phyloP scores from a whole-genome alignment of 2,113 vertebrate species.

The Leptobrachium leishanense region DNA sequence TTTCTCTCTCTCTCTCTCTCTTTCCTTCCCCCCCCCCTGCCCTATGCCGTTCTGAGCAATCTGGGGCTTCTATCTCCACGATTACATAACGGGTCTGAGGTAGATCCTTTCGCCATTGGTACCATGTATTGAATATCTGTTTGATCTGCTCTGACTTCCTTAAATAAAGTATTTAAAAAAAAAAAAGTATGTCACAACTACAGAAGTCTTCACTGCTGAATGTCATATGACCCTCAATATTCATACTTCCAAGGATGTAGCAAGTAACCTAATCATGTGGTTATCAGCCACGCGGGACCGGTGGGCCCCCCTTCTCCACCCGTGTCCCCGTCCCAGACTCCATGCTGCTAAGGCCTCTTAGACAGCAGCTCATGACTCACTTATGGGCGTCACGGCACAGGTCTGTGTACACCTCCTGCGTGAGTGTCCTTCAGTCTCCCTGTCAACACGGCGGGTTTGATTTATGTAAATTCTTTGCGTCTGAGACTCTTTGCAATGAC shows the following conservation, averaged over 20 bases:
- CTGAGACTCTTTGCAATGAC: background rate
- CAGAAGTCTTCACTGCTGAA: background rate
- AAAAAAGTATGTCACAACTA: too few relatives aligned
- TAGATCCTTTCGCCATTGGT: too few relatives aligned
- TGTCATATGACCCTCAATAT: slow-evolving; percentile 3
- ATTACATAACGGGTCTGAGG: too few relatives aligned
- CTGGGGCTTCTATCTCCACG: too few relatives aligned
- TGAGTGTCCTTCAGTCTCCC: background rate
- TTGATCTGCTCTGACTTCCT: too few relatives aligned
- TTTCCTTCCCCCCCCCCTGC: too few relatives aligned
- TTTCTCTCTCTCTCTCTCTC: too few relatives aligned
- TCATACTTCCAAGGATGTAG: background rate
- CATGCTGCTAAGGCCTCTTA: background rate
- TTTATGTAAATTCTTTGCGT: background rate
- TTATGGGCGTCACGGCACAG: background rate
- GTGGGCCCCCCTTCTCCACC: background rate
- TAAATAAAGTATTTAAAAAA: too few relatives aligned
- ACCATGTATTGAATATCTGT: too few relatives aligned
- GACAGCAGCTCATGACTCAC: background rate
- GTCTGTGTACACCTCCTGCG: background rate
- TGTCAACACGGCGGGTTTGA: background rate
- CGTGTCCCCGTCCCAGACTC: background rate
- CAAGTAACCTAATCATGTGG: background rate
- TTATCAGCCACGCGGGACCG: background rate
- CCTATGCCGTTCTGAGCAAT: too few relatives aligned